phyloP scores from a whole-genome alignment of 2,113 vertebrate species.

The Platysternon megacephalum region DNA sequence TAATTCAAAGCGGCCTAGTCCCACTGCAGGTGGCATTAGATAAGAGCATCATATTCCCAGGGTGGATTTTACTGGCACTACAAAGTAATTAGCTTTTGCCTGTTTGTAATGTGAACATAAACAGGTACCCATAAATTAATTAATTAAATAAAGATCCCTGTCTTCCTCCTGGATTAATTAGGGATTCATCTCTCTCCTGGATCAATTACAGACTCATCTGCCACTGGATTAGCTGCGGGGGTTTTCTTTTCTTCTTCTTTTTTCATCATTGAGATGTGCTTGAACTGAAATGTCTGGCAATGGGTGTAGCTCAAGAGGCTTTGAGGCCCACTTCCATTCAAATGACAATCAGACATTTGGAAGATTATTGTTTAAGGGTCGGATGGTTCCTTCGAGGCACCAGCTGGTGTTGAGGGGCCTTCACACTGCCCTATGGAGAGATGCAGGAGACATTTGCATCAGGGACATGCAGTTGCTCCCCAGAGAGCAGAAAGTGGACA shows the following conservation, averaged over 20 bases:
- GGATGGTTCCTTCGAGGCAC: rapidly evolving
- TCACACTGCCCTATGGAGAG: not conserved
- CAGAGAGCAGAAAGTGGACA: not conserved
- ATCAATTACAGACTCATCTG: conserved; percentile 64
- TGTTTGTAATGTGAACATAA: conserved; percentile 77
- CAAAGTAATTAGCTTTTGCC: conserved; percentile 76
- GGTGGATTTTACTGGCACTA: conserved; percentile 60
- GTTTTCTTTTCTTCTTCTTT: conserved; percentile 13
- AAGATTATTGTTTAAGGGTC: not conserved
- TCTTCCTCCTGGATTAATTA: conserved; percentile 67
- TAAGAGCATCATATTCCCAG: conserved; percentile 72
- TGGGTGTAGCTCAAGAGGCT: not conserved
- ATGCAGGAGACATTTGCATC: rapidly evolving
- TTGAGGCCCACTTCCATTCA: not conserved
- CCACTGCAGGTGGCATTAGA: conserved; percentile 68
- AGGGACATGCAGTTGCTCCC: not conserved
- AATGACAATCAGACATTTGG: not conserved
- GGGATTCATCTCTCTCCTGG: conserved; percentile 30
- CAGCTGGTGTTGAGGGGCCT: rapidly evolving
- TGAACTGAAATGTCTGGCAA: not conserved
- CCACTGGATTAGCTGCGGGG: conserved; percentile 36
- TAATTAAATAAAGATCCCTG: not conserved
- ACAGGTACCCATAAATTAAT: conserved; percentile 52
- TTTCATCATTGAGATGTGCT: not conserved
- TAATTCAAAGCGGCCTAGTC: conserved; percentile 45